Conservation (phyloP, 1,140 invertebrate genomes). For the Polypedilum pembai region DNA sequence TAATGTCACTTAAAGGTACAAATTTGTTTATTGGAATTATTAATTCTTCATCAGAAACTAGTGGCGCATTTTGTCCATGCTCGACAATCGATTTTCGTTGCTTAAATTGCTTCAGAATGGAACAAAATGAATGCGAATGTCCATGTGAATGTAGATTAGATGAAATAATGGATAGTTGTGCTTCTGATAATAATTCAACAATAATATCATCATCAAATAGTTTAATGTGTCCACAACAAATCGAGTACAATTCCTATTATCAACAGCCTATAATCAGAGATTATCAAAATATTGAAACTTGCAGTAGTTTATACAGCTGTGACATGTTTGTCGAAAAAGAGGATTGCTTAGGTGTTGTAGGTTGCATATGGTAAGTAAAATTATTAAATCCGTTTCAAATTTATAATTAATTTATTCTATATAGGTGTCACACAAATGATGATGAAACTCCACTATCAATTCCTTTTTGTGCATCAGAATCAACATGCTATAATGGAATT, state of each 20-base stretch:
- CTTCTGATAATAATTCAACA: slow-evolving; percentile 37
- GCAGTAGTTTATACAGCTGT: slow-evolving; percentile 50
- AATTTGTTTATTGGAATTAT: slow-evolving; percentile 84
- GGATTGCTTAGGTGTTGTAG: slow-evolving; percentile 73
- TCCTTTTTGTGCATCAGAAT: slow-evolving; percentile 72
- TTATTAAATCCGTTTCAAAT: no score
- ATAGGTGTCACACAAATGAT: slow-evolving; percentile 62
- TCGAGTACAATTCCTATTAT: slow-evolving; percentile 23
- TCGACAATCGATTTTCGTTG: slow-evolving; percentile 83
- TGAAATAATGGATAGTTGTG: slow-evolving; percentile 35
- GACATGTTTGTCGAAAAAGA: slow-evolving; percentile 63
- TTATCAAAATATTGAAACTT: not conserved
- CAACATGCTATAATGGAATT: slow-evolving; percentile 77
- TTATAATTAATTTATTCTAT: not conserved
- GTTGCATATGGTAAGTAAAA: slow-evolving; percentile 74
- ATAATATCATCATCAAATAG: slow-evolving; percentile 34
- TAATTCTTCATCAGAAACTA: slow-evolving; percentile 60
- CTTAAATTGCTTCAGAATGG: slow-evolving; percentile 88
- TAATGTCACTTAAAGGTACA: slow-evolving; percentile 70
- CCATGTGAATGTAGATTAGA: slow-evolving; percentile 84
- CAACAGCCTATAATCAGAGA: not conserved
- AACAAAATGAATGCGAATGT: slow-evolving; percentile 90
- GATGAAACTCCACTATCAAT: slow-evolving; percentile 61
- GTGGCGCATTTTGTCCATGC: slow-evolving; percentile 84
- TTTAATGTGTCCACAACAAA: slow-evolving; percentile 42